Conservation (phyloP, 1,140 invertebrate genomes). For the Drosophila navojoa region DNA sequence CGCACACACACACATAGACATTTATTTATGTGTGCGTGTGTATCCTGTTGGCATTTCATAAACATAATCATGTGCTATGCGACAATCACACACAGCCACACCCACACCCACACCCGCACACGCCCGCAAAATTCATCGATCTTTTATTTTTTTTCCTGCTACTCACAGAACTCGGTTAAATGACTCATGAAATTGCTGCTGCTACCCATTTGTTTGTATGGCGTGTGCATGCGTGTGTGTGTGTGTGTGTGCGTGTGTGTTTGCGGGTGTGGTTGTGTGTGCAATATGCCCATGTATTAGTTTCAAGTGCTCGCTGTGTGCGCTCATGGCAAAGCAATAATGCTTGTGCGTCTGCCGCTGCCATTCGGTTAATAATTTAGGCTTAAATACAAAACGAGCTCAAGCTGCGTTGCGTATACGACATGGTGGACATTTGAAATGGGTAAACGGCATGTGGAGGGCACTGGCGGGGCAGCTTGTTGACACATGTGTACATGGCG, state of each 20-base stretch:
- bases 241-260: slow-evolving; percentile 13
- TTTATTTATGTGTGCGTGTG: slow-evolving; percentile 1
- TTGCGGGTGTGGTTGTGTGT: slow-evolving; percentile 18
- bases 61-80: slow-evolving; percentile 73
- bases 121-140: slow-evolving; percentile 41
- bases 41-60: slow-evolving; percentile 50
- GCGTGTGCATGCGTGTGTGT: slow-evolving; percentile 10
- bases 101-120: slow-evolving; percentile 16
- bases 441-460: background rate
- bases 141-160: slow-evolving; percentile 69
- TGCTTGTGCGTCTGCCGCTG: slow-evolving; percentile 59
- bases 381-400: slow-evolving; percentile 76
- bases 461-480: slow-evolving; percentile 4
- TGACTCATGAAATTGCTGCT: slow-evolving; percentile 80
- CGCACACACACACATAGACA: slow-evolving; percentile 19
- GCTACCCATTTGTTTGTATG: slow-evolving; percentile 71
- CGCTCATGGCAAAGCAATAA: slow-evolving; percentile 80
- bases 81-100: slow-evolving; percentile 40
- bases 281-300: slow-evolving; percentile 45
- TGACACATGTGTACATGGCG: slow-evolving; percentile 49
- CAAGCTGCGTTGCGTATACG: slow-evolving; percentile 70
- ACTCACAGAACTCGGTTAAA: slow-evolving; percentile 73
- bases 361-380: slow-evolving; percentile 77
- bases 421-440: slow-evolving; percentile 58
- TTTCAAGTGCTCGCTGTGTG: slow-evolving; percentile 66